Evolutionary conservation across 2,888 invertebrate species (phyloP).

Genomic region (Scaptomyza cyrtandrae): DNA sequence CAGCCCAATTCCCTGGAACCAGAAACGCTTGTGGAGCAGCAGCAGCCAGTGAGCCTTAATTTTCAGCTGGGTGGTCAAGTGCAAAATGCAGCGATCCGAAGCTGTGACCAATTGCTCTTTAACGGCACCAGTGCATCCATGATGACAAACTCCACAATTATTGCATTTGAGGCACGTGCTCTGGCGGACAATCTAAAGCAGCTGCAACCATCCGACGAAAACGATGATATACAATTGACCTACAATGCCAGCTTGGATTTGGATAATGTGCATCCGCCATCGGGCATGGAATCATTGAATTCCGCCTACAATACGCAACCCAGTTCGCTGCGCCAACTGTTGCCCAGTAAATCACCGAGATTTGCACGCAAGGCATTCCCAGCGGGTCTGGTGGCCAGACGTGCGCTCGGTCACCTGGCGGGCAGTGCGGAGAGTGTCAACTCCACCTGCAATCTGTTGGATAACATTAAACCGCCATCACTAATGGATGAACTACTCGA

Average conservation of each 20-base stretch:
- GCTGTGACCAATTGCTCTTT: slow-evolving; percentile 82
- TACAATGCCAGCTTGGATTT: slow-evolving; percentile 88
- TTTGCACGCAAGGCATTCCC: slow-evolving; percentile 89
- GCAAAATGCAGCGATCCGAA: slow-evolving; percentile 60
- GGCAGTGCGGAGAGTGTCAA: slow-evolving; percentile 88
- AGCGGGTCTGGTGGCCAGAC: slow-evolving; percentile 88
- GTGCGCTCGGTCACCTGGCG: slow-evolving; percentile 87
- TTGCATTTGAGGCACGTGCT: slow-evolving; percentile 91
- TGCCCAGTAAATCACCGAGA: slow-evolving; percentile 83
- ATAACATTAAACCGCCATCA: slow-evolving; percentile 93
- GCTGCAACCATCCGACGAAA: slow-evolving; percentile 40
- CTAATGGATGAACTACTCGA: slow-evolving; percentile 91
- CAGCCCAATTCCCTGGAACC: slow-evolving; percentile 78
- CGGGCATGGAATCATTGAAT: slow-evolving; percentile 89
- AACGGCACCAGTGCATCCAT: slow-evolving; percentile 85
- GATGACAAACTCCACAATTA: slow-evolving; percentile 89
- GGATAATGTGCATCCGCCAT: slow-evolving; percentile 91
- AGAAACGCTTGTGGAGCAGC: slow-evolving; percentile 68
- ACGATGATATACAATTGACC: slow-evolving; percentile 84
- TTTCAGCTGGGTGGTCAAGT: slow-evolving; percentile 50
- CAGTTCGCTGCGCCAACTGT: slow-evolving; percentile 73
- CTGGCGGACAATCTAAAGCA: slow-evolving; percentile 86
- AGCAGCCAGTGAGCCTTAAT: slow-evolving; percentile 40
- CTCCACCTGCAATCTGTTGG: slow-evolving; percentile 88
- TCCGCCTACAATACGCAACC: slow-evolving; percentile 66